phyloP scores from a whole-genome alignment of 2,113 vertebrate species.

The Prochilodus magdalenae region DNA sequence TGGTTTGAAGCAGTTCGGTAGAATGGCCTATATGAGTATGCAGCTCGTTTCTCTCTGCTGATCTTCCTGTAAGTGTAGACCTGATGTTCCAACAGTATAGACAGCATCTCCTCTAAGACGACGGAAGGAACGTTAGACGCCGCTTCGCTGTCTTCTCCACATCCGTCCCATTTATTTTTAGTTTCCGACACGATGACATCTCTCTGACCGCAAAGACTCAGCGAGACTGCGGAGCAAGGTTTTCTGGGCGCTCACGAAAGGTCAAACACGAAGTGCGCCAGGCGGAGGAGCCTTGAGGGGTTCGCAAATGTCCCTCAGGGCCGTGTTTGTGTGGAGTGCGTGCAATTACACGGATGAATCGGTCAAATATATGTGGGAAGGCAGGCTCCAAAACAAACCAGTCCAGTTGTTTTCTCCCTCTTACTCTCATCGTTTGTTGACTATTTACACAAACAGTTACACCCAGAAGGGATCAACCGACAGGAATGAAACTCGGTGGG shows the following conservation, averaged over 20 bases:
- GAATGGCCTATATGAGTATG: too few relatives aligned
- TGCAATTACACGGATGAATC: conserved; percentile 31
- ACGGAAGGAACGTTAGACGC: not conserved
- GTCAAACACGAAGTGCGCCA: conserved; percentile 29
- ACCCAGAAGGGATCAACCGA: too few relatives aligned
- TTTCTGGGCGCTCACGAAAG: conserved; percentile 16
- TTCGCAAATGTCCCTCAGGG: conserved; percentile 5
- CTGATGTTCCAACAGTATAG: not conserved
- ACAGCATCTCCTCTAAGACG: not conserved
- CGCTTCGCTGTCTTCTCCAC: conserved; percentile 57
- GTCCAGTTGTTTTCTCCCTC: too few relatives aligned
- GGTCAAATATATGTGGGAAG: not conserved
- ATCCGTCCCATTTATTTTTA: conserved; percentile 66
- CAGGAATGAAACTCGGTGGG: too few relatives aligned
- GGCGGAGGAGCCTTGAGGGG: not conserved
- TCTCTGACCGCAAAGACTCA: conserved; percentile 31
- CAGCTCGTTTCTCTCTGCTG: too few relatives aligned
- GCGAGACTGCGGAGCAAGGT: conserved; percentile 12
- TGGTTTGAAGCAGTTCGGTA: too few relatives aligned
- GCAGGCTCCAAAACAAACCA: not conserved
- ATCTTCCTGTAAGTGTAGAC: not conserved
- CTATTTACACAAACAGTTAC: too few relatives aligned
- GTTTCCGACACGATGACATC: conserved; percentile 33
- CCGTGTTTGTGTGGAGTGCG: conserved; percentile 2
- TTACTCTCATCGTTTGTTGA: too few relatives aligned